Percentiles rank a stretch among this genome's conserved stretches.
These are phyloP conservation scores for Siniperca obscura DNA, from an alignment of 2,797 vertebrate genomes.

Conservation along the genomic window DNA sequence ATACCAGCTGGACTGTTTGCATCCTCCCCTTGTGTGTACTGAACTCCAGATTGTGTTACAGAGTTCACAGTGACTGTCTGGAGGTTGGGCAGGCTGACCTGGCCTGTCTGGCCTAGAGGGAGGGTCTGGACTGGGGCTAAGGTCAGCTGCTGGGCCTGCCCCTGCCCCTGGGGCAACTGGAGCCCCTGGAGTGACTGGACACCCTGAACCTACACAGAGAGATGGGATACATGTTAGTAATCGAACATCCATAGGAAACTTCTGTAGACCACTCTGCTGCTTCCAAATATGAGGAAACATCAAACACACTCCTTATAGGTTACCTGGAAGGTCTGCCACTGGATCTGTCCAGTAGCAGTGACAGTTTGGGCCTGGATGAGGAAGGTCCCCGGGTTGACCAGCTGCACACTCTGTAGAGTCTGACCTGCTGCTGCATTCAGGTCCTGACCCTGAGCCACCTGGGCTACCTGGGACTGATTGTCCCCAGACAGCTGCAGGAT, in stretches of 20 bases:
- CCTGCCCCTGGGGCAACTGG: constrained; percentile 92
- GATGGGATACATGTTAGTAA: not conserved
- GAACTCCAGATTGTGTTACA: constrained; percentile 89
- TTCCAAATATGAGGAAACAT: not conserved
- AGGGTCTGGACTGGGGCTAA: constrained; percentile 97
- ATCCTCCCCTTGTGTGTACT: constrained; percentile 93
- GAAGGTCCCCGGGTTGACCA: constrained; percentile 98
- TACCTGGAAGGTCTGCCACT: constrained; percentile 99
- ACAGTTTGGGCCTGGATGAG: constrained; percentile 99
- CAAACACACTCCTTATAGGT: not conserved
- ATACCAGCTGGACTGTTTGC: constrained; percentile 92
- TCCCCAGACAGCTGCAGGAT: constrained; percentile 88
- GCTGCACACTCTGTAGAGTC: constrained; percentile 95
- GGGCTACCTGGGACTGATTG: constrained; percentile 90
- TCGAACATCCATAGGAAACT: not conserved
- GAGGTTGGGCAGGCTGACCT: constrained; percentile 94
- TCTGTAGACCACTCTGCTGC: not conserved
- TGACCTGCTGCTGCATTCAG: constrained; percentile 87
- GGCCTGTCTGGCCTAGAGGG: constrained; percentile 93
- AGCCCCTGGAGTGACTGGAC: constrained; percentile 99
- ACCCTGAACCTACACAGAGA: constrained; percentile 91
- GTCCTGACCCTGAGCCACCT: constrained; percentile 90
- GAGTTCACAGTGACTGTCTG: constrained; percentile 99
- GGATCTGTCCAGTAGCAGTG: constrained; percentile 97
- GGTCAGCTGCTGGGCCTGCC: constrained; percentile 93